These are phyloP conservation scores for Diachrysia chrysitis DNA, from an alignment of 2,888 invertebrate genomes.

Conservation along the genomic window DNA sequence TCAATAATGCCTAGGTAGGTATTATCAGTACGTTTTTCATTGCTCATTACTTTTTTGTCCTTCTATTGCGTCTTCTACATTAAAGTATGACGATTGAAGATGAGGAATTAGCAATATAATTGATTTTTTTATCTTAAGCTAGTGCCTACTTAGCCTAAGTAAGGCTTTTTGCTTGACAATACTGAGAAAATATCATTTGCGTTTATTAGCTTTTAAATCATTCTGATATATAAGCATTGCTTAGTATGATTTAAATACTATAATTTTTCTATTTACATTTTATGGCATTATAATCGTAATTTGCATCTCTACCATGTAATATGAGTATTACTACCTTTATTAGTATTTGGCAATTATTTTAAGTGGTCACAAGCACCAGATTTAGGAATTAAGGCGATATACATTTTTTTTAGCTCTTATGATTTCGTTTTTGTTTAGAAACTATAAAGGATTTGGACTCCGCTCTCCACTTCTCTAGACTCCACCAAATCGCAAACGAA, in stretches of 20 bases:
- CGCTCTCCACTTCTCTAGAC: too few species aligned
- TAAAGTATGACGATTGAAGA: slow-evolving; percentile 5
- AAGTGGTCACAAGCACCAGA: too few species aligned
- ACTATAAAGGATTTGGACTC: too few species aligned
- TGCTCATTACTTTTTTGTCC: slow-evolving; percentile 3
- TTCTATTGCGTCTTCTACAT: background rate
- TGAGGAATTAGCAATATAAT: background rate
- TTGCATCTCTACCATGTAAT: background rate
- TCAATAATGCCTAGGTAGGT: background rate
- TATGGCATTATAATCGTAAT: background rate
- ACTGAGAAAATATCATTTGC: slow-evolving; percentile 4
- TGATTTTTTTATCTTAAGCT: background rate
- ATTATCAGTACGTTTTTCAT: background rate
- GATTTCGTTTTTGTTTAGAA: too few species aligned
- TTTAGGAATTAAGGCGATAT: too few species aligned
- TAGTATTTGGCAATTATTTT: too few species aligned
- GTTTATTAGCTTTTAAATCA: background rate
- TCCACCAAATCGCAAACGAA: too few species aligned
- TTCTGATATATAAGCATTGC: background rate
- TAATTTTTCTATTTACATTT: slow-evolving; percentile 1
- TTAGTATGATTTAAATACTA: background rate
- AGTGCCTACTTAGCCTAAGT: slow-evolving; percentile 1
- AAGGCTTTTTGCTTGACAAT: background rate
- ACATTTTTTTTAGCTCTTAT: too few species aligned
- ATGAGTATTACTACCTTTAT: too few species aligned